phyloP scores from a whole-genome alignment of 2,888 invertebrate species.

The Girardia tigrina region DNA sequence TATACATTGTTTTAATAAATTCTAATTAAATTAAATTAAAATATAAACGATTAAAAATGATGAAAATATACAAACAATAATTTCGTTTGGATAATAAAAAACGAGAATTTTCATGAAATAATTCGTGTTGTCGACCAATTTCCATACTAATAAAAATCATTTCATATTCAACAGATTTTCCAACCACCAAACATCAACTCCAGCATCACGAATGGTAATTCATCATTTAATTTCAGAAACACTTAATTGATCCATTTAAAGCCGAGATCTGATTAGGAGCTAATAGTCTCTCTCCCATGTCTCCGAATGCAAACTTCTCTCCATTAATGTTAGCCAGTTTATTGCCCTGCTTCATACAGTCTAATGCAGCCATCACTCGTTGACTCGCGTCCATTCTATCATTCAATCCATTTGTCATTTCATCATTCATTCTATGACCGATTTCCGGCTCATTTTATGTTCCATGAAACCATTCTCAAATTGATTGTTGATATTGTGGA shows the following conservation, averaged over 20 bases:
- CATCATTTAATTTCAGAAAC: constrained; percentile 12
- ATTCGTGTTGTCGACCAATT: too few species aligned
- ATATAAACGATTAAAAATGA: too few species aligned
- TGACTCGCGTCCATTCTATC: constrained; percentile 10
- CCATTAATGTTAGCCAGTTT: constrained; percentile 17
- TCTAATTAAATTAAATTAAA: too few species aligned
- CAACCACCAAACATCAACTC: background rate
- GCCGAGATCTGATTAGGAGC: constrained; percentile 18
- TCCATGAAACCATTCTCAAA: constrained; percentile 11
- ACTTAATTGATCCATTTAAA: constrained; percentile 20
- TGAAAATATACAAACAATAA: too few species aligned
- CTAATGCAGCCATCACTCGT: background rate
- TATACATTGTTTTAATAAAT: too few species aligned
- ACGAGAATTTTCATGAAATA: too few species aligned
- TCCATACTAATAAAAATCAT: too few species aligned
- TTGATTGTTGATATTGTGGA: constrained; percentile 16
- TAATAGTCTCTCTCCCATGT: background rate
- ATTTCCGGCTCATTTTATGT: constrained; percentile 20
- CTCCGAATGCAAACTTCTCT: constrained; percentile 10
- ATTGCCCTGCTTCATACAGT: background rate
- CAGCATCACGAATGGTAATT: background rate
- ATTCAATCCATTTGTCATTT: constrained; percentile 19
- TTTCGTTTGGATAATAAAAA: too few species aligned
- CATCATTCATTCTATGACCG: constrained; percentile 19
- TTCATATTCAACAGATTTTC: constrained; percentile 11